Base-by-base conservation (phyloP, 2,797 vertebrate species). In the Lagodon rhomboides region DNA sequence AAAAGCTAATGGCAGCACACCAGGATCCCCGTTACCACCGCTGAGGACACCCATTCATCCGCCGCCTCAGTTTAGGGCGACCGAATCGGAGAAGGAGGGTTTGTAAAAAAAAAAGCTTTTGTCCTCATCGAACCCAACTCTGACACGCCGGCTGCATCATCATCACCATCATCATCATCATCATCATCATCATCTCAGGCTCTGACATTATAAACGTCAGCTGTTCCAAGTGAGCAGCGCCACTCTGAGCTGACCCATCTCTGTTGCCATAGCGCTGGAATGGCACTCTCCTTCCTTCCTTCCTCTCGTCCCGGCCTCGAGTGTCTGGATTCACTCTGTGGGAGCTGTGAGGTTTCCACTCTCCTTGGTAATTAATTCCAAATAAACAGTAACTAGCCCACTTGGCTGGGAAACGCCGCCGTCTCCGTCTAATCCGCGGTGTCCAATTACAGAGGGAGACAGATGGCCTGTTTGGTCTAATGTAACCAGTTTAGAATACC, bases 321-420 rank as follows among this genome's bases (percentile, higher is more conserved):
- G 85, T 86, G 86, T 90, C 91, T 90, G 82, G 81, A 83, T 86
- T 88, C 79, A 11, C 75, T 87, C 71, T 73, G 51, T 58, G 79
- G 75, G 85, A 83, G 80, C 68, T 51, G 87, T 53, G 67, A 79
- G 85, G 68, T 89, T 91, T 88, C 86, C 73, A 81, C 86, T 93
- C 90, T 91, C 84, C 85, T 87, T 79, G 89, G 85, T 93, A 93
- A 93, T 93, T 91, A 91, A 91, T 89, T 91, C 89, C 87, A 94
- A 93, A 94, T 93, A 94, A 94, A 94, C 93, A 93, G 84, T 70
- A 92, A 91, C 85, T 87, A 88, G 77, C 82, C 91, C 86, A 90
- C 87, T 93, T 91, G 89, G 89, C 92, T 83, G 83, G 70, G 77
- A 86, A 89, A 80, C 25, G 7, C 83, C 1, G 73, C 82, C 49